Conservation (phyloP, 2,113 vertebrate species). For the Nicator chloris region DNA sequence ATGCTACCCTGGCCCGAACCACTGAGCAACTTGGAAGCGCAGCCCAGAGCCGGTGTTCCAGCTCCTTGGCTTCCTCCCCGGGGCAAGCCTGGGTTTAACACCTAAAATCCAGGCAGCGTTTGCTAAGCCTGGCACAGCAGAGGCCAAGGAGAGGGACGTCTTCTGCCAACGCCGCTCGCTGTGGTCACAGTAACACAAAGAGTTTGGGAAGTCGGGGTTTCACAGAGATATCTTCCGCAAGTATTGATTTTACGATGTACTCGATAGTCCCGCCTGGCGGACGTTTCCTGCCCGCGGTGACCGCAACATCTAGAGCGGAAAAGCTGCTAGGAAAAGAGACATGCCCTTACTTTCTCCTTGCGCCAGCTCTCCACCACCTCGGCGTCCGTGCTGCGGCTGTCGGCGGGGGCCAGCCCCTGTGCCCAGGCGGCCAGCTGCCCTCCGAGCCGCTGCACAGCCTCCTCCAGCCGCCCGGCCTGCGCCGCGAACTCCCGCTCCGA, state of each 20-base stretch:
- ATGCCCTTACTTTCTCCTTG: conserved; percentile 80
- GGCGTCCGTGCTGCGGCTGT: conserved; percentile 81
- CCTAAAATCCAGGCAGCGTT: background rate
- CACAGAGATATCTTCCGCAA: background rate
- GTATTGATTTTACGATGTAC: background rate
- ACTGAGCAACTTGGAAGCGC: background rate
- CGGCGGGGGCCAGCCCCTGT: conserved; percentile 75
- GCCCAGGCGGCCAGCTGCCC: conserved; percentile 77
- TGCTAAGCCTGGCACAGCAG: background rate
- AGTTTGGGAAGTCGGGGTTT: background rate
- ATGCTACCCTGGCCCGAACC: background rate
- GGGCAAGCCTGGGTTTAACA: background rate
- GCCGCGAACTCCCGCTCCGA: conserved; percentile 84
- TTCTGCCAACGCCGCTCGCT: background rate
- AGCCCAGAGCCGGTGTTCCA: background rate
- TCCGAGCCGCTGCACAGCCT: conserved; percentile 75
- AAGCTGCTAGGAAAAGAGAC: background rate
- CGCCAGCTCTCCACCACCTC: conserved; percentile 86
- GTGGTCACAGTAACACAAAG: too few relatives aligned
- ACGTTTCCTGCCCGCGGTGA: background rate
- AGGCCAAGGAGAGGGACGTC: background rate
- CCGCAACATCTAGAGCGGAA: background rate
- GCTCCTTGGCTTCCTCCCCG: background rate
- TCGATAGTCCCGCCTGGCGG: background rate
- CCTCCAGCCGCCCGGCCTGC: conserved; percentile 79